Base-by-base conservation (phyloP, 2,888 invertebrate species). In the Phyllotreta cruciferae region DNA sequence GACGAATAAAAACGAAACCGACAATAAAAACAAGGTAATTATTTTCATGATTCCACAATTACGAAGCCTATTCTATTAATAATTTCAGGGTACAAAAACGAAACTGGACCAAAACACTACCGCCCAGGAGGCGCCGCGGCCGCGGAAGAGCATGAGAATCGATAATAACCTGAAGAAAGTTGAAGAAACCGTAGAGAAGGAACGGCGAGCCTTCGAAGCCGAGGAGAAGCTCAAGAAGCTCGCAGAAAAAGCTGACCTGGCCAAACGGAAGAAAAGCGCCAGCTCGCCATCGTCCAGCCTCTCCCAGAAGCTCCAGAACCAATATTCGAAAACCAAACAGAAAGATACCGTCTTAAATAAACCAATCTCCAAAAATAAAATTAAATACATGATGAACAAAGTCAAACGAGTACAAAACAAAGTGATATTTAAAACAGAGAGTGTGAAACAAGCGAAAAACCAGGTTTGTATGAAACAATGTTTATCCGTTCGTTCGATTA, bases 321-420 rank as follows among this genome's bases (percentile, higher is more conserved):
- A 77, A 79, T 82, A 77, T 78, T 77, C 66, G 73, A 79, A 62
- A 78, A 78, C 66, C 77, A 83, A 74, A 79, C 83, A 70, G 78
- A 83, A 73, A 76, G 79, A 70, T 77, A 77, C 69, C 78, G 76
- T 61, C 77, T 78, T 73, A 78, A 82, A 61, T 79, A 81, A 73
- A 77, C 80, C 56, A 76, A 78, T 77, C 74, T 79, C 8, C 75
- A 81, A 70, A 79, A 82, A 74, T 77, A 83, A 74, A 77, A 79
- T 72, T 11, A 71, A 70, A 56, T 42, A 66, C 45, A 69, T 70
- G 42, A 54, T 73, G 56, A 66, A 67, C 8, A 64, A 56, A 34
- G 60, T 66, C 38, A 63, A 63, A 37, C 55, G 24, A 52, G 54
- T 60, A 47, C 54, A 58, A 49, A 53, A 63, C 39, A 49, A 42